Conservation (phyloP, 2,113 vertebrate species). For the Plecturocebus donacophilus region DNA sequence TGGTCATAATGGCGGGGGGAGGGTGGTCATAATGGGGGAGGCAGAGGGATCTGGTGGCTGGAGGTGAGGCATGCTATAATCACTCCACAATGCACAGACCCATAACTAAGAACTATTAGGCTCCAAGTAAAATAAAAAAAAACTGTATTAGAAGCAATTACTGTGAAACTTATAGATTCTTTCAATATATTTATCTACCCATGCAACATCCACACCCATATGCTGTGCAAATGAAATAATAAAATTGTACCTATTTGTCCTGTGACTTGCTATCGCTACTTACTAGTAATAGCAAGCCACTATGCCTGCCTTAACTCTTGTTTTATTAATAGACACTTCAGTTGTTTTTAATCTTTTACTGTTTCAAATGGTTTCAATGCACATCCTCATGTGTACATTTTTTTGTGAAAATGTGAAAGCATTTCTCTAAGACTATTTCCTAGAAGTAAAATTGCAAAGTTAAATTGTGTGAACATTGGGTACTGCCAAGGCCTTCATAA, state of each 20-base stretch:
- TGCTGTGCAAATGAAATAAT: not conserved
- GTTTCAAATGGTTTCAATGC: not conserved
- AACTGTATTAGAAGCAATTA: not conserved
- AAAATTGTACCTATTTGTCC: not conserved
- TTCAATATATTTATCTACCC: accelerated
- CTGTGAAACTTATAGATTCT: not conserved
- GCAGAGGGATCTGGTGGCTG: too few species aligned
- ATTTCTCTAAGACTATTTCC: not conserved
- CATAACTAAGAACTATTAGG: not conserved
- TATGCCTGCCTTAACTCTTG: too few species aligned
- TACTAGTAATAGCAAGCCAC: not conserved
- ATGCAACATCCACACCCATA: not conserved
- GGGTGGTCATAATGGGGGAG: too few species aligned
- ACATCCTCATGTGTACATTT: not conserved
- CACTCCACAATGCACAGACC: accelerated
- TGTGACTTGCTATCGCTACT: not conserved
- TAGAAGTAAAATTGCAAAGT: not conserved
- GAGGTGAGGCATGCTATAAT: not conserved
- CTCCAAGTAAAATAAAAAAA: not conserved
- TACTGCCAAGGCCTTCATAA: not conserved
- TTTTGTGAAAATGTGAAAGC: not conserved
- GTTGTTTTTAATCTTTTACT: not conserved
- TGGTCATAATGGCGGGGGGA: not conserved
- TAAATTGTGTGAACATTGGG: not conserved
- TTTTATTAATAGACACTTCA: not conserved